A percentile compares a stretch with the other conserved stretches of the same genome.
phyloP scores from a whole-genome alignment of 1,140 invertebrate genomes.

The Trichonephila clavipes region DNA sequence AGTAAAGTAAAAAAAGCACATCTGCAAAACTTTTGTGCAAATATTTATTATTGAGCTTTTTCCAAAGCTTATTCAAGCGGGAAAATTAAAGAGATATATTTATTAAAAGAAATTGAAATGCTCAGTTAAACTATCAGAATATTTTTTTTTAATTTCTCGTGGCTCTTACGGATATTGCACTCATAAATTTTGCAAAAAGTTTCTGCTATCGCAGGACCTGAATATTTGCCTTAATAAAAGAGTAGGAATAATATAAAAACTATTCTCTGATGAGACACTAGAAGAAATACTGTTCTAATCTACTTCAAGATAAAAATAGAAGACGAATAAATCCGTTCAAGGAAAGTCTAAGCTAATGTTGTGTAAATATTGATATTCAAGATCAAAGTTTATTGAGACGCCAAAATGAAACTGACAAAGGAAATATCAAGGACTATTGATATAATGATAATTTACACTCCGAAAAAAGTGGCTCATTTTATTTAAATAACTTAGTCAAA shows the following conservation, averaged over 20 bases:
- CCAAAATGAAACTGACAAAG: no score
- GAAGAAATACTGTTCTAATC: neutral
- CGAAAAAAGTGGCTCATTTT: no score
- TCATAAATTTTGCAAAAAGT: neutral
- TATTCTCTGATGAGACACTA: neutral
- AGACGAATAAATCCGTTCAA: neutral
- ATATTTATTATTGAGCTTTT: no score
- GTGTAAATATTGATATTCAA: neutral
- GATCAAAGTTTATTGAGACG: neutral
- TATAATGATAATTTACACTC: no score
- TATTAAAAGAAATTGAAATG: no score
- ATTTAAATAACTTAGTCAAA: no score
- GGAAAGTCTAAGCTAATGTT: neutral
- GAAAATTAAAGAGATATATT: no score
- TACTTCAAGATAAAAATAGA: neutral
- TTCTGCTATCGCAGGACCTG: neutral
- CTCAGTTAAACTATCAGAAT: neutral
- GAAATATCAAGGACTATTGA: no score
- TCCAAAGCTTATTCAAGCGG: no score
- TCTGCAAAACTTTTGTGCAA: no score
- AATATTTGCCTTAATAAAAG: constrained; percentile 5
- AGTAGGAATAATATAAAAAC: neutral
- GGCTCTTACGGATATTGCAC: neutral
- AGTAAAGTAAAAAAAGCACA: no score
- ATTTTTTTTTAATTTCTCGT: neutral